Percentiles rank a stretch among this genome's conserved stretches.
These are phyloP conservation scores for Dreissena polymorpha DNA, from an alignment of 1,140 invertebrate species.

Conservation along the genomic window DNA sequence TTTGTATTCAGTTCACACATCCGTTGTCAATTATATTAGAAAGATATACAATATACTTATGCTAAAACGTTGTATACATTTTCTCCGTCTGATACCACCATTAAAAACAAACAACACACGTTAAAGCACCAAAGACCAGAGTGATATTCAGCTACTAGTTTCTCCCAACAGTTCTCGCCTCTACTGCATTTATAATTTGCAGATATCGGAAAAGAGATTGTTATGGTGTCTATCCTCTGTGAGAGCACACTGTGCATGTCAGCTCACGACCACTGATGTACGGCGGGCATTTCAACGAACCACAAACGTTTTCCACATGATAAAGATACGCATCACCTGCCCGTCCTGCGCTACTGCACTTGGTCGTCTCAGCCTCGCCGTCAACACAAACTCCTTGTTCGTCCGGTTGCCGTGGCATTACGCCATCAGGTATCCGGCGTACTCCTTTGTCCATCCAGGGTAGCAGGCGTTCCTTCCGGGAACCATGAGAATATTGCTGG, in stretches of 20 bases:
- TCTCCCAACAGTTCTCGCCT: too few relatives aligned
- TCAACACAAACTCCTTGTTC: conserved; percentile 22
- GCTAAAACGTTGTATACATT: too few relatives aligned
- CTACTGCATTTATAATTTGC: too few relatives aligned
- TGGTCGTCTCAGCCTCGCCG: neutral
- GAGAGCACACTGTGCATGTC: conserved; percentile 38
- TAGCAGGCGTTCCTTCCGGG: conserved; percentile 45
- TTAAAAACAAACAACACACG: too few relatives aligned
- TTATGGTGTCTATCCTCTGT: neutral
- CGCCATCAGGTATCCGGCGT: conserved; percentile 48
- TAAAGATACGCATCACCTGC: neutral
- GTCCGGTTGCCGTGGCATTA: neutral
- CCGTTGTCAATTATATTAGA: too few relatives aligned
- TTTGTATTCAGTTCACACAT: too few relatives aligned
- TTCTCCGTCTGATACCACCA: too few relatives aligned
- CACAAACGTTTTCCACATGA: conserved; percentile 19
- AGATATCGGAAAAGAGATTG: too few relatives aligned
- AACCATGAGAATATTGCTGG: conserved; percentile 32
- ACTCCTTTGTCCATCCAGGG: conserved; percentile 40
- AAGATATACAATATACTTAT: too few relatives aligned
- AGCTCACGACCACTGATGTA: conserved; percentile 12
- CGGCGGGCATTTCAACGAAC: conserved; percentile 30
- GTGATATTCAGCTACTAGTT: too few relatives aligned
- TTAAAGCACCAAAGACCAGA: too few relatives aligned
- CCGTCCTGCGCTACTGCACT: neutral